Evolutionary conservation across 2,113 vertebrate species (phyloP).

Genomic region (Paramisgurnus dabryanus): DNA sequence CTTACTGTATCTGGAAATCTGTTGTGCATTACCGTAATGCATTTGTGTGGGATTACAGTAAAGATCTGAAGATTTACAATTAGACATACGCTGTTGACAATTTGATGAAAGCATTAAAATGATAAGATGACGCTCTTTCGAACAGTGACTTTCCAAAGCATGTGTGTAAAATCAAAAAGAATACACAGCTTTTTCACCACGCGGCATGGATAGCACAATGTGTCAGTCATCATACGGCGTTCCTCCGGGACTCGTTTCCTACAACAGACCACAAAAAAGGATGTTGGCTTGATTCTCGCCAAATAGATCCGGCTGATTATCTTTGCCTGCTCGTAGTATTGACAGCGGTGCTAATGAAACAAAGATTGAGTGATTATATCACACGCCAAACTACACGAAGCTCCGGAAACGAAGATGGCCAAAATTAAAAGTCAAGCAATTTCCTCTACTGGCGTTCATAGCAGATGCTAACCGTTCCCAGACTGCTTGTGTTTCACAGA

Average conservation of each 20-base stretch:
- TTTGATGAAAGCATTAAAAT: conserved; percentile 35
- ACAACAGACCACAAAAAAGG: conserved; percentile 53
- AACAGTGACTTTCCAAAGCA: conserved; percentile 11
- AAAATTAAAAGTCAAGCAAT: background rate
- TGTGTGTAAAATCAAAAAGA: conserved; percentile 3
- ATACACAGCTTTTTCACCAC: conserved; percentile 6
- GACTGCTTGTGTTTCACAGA: background rate
- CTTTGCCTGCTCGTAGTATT: background rate
- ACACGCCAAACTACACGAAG: background rate
- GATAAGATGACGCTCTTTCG: background rate
- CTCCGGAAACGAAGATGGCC: conserved; percentile 6
- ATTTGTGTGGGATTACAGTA: conserved; percentile 43
- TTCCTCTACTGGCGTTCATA: background rate
- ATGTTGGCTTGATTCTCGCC: background rate
- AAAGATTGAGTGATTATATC: background rate
- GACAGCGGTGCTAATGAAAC: conserved; percentile 15
- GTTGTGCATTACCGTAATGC: conserved; percentile 32
- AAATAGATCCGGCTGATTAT: conserved; percentile 6
- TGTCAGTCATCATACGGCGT: background rate
- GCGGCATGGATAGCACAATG: background rate
- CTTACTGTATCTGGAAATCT: conserved; percentile 19
- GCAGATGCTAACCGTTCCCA: background rate
- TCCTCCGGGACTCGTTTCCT: conserved; percentile 36
- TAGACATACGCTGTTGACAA: conserved; percentile 25
- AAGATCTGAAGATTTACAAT: conserved; percentile 37